phyloP scores from a whole-genome alignment of 1,140 invertebrate genomes.

The Rhagoletis pomonella region DNA sequence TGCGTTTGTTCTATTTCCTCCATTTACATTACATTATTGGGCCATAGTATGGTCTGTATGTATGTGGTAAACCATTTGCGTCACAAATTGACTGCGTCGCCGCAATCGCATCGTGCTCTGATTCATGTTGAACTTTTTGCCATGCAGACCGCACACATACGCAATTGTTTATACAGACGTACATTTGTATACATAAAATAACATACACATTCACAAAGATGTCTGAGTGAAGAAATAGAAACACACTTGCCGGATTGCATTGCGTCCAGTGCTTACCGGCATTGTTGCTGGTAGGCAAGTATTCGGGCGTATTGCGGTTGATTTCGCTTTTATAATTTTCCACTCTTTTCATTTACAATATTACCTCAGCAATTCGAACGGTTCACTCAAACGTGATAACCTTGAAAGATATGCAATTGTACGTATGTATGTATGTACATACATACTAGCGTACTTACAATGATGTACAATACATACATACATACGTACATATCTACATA shows the following conservation, averaged over 20 bases:
- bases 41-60: conserved; percentile 1
- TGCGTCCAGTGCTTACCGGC: conserved; percentile 29
- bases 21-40: neutral
- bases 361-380: conserved; percentile 28
- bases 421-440: too few relatives aligned
- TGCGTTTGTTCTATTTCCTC: neutral
- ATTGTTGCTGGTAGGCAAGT: conserved; percentile 39
- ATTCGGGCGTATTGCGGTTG: conserved; percentile 32
- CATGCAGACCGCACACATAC: neutral
- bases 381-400: conserved; percentile 50
- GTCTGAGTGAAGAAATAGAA: neutral
- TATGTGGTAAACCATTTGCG: conserved; percentile 18
- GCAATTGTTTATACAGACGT: neutral
- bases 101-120: conserved; percentile 53
- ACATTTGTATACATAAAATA: neutral
- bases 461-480: too few relatives aligned
- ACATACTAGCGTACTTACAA: neutral
- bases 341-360: conserved; percentile 17
- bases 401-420: conserved; percentile 45
- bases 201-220: too few relatives aligned
- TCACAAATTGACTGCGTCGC: conserved; percentile 1
- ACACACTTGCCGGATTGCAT: conserved; percentile 20
- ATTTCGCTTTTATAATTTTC: conserved; percentile 51
- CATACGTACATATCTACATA: too few relatives aligned
- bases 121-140: conserved; percentile 52